Evolutionary conservation across 2,888 invertebrate species (phyloP).

Genomic region (Camptogramma bilineatum): DNA sequence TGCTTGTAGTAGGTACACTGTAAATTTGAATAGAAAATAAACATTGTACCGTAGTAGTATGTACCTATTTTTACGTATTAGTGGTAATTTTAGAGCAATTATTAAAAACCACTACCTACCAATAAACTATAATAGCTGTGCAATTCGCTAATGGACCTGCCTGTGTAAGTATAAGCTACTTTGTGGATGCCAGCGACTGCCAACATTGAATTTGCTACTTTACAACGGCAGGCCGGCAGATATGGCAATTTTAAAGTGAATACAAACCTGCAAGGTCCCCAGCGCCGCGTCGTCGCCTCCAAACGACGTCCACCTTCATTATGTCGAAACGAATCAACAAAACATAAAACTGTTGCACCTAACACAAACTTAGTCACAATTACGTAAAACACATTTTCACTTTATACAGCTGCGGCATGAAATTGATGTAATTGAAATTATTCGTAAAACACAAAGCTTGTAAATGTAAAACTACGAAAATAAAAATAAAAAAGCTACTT

Average conservation of each 20-base stretch:
- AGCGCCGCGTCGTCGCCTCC: conserved; percentile 72
- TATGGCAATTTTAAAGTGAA: conserved; percentile 40
- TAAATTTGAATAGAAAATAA: too few relatives aligned
- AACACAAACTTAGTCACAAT: conserved; percentile 50
- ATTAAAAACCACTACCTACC: too few relatives aligned
- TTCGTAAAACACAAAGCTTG: conserved; percentile 59
- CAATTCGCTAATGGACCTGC: neutral
- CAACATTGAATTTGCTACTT: conserved; percentile 1
- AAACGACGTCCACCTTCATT: conserved; percentile 75
- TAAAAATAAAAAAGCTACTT: conserved; percentile 53
- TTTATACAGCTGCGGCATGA: conserved; percentile 40
- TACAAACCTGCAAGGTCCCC: conserved; percentile 74
- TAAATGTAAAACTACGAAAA: conserved; percentile 60
- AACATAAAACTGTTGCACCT: conserved; percentile 55
- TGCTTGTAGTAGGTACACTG: too few relatives aligned
- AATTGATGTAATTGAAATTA: conserved; percentile 58
- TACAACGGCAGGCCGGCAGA: conserved; percentile 9
- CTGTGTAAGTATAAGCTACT: neutral
- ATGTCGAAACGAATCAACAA: conserved; percentile 69
- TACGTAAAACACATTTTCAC: conserved; percentile 58
- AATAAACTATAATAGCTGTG: too few relatives aligned
- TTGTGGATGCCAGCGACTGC: neutral
- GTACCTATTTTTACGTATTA: neutral
- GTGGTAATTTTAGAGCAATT: neutral
- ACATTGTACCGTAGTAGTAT: too few relatives aligned